These are phyloP conservation scores for Yoshiicerus persimilis DNA, from an alignment of 1,140 invertebrate genomes.

Conservation along the genomic window DNA sequence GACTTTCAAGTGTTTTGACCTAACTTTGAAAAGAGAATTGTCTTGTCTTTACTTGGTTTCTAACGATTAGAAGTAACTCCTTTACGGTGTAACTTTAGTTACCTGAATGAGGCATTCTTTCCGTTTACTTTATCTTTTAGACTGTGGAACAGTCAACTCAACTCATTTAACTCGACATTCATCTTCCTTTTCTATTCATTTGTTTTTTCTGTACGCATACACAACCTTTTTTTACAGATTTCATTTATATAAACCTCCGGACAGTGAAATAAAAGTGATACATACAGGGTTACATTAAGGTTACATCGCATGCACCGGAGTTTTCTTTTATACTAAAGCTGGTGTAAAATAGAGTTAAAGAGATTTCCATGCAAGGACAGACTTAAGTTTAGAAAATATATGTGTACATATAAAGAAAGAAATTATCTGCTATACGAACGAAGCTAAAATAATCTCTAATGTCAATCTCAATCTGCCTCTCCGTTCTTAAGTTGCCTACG, in stretches of 20 bases:
- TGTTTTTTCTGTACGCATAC: background rate
- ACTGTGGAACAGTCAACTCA: background rate
- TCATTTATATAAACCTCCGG: background rate
- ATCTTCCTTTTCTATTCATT: conserved; percentile 5
- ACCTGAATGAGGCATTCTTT: background rate
- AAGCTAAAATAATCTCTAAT: conserved; percentile 3
- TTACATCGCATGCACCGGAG: no score
- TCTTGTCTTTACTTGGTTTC: background rate
- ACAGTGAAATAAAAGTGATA: background rate
- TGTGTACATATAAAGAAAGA: background rate
- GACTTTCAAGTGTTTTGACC: background rate
- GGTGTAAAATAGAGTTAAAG: background rate
- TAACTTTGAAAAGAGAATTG: background rate
- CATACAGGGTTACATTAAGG: background rate
- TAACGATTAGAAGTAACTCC: background rate
- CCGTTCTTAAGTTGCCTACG: background rate
- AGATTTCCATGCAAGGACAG: background rate
- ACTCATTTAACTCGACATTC: conserved; percentile 10
- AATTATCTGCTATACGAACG: background rate
- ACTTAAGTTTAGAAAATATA: background rate
- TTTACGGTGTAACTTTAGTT: background rate
- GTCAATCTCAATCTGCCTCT: conserved; percentile 18
- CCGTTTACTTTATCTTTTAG: background rate
- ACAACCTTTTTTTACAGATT: background rate
- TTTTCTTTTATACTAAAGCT: background rate